Evolutionary conservation across 2,888 invertebrate species (phyloP).

Genomic region (Vanessa cardui): DNA sequence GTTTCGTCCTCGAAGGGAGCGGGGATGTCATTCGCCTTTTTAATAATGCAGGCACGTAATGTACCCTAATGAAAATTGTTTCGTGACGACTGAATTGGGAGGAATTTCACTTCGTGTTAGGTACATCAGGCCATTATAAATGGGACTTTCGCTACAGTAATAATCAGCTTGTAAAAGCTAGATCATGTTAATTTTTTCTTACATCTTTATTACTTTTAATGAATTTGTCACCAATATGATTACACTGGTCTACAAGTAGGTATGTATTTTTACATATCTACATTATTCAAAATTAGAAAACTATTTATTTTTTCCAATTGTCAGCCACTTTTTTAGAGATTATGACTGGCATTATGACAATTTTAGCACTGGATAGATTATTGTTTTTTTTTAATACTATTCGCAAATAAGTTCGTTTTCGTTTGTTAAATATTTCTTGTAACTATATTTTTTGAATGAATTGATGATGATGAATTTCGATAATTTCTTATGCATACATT

Average conservation of each 20-base stretch:
- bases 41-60: constrained; percentile 75
- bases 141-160: constrained; percentile 14
- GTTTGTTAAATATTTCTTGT: no score
- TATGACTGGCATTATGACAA: no score
- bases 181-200: constrained; percentile 16
- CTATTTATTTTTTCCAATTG: no score
- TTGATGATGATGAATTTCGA: neutral
- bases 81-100: constrained; percentile 68
- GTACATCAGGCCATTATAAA: constrained; percentile 56
- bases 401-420: no score
- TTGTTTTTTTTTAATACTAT: no score
- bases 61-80: constrained; percentile 77
- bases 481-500: neutral
- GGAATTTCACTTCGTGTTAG: constrained; percentile 65
- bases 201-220: neutral
- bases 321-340: no score
- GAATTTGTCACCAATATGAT: no score
- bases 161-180: constrained; percentile 13
- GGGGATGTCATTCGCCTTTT: constrained; percentile 54
- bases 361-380: no score
- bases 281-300: no score
- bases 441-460: no score
- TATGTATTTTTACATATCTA: no score
- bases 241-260: no score
- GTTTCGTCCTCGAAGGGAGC: constrained; percentile 56